A percentile compares a stretch with the other conserved stretches of the same genome.
These are phyloP conservation scores for Drosophila subpulchrella DNA, from an alignment of 1,140 invertebrate species.

Conservation along the genomic window DNA sequence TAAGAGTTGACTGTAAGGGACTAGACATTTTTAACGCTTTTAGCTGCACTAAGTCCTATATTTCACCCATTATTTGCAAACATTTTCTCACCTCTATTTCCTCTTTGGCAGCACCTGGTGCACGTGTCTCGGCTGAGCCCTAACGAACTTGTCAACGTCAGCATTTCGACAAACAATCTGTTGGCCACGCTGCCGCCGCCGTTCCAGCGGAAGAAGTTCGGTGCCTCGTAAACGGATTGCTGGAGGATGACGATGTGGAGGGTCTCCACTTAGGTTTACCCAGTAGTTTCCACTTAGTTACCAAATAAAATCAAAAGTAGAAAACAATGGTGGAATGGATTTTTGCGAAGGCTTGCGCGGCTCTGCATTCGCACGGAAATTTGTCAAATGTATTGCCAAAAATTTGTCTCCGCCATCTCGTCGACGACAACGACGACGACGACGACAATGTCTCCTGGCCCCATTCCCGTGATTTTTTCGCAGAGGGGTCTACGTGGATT, in stretches of 20 bases:
- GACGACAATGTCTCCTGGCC: conserved; percentile 19
- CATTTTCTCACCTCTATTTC: conserved; percentile 11
- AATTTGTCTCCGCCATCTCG: conserved; percentile 70
- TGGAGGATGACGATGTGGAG: conserved; percentile 7
- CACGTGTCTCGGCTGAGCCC: conserved; percentile 86
- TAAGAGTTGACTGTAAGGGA: not conserved
- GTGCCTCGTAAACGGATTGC: conserved; percentile 77
- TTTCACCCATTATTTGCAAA: conserved; percentile 4
- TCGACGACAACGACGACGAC: conserved; percentile 10
- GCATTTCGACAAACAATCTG: conserved; percentile 88
- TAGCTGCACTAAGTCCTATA: not conserved
- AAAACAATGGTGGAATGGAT: conserved; percentile 33
- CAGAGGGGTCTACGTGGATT: conserved; percentile 52
- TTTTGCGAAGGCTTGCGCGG: conserved; percentile 18
- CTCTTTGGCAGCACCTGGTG: conserved; percentile 87
- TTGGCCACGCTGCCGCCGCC: conserved; percentile 87
- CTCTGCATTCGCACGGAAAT: conserved; percentile 28
- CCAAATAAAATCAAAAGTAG: conserved; percentile 50
- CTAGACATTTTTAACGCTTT: not conserved
- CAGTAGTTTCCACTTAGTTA: conserved; percentile 55
- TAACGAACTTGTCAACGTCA: conserved; percentile 88
- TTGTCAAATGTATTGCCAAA: conserved; percentile 63
- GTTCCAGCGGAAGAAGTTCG: conserved; percentile 88
- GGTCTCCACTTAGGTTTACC: conserved; percentile 10
- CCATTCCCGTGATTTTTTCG: not conserved